phyloP scores from a whole-genome alignment of 2,888 invertebrate species.

The Hoplodrina blanda region DNA sequence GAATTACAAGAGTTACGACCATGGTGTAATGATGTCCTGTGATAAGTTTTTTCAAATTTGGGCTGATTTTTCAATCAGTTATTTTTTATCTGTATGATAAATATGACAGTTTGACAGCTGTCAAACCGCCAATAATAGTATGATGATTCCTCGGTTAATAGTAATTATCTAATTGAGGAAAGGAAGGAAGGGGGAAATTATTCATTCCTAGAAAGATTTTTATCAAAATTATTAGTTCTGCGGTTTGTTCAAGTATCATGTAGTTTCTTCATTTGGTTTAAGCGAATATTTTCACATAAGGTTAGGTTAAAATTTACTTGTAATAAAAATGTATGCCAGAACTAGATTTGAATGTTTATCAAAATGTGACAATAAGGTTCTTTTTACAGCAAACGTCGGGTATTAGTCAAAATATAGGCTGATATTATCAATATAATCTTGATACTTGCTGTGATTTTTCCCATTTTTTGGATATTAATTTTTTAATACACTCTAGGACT shows the following conservation, averaged over 20 bases:
- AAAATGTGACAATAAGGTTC: no score
- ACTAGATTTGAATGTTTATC: no score
- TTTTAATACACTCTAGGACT: no score
- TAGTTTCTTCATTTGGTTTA: no score
- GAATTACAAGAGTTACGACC: background rate
- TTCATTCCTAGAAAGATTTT: background rate
- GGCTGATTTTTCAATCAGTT: no score
- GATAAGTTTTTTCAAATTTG: constrained; percentile 1
- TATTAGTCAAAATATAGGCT: background rate
- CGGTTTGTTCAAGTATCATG: no score
- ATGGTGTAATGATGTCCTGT: background rate
- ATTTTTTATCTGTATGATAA: background rate
- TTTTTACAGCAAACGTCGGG: no score
- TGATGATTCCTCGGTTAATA: background rate
- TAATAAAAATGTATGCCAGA: no score
- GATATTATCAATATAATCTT: background rate
- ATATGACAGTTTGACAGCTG: background rate
- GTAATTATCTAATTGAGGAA: background rate
- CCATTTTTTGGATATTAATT: no score
- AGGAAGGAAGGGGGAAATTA: background rate
- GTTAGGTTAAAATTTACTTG: no score
- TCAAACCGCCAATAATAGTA: background rate
- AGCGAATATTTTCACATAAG: no score
- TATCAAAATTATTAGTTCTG: background rate
- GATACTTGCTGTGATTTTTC: background rate